Base-by-base conservation (phyloP, 2,888 invertebrate genomes). In the Petrophora chlorosata region DNA sequence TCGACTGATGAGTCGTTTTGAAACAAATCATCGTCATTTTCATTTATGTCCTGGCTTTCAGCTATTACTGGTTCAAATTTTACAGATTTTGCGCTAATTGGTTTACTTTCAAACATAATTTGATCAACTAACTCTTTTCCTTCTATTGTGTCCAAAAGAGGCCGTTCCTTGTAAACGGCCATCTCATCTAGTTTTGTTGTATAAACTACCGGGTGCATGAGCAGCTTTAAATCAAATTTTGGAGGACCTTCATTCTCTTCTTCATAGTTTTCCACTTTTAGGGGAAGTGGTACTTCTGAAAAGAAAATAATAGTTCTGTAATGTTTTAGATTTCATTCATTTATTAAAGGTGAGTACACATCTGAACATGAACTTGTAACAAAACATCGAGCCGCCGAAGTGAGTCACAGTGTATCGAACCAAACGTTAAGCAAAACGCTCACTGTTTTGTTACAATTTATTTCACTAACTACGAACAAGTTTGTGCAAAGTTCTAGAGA, bases 151-250 rank as follows among this genome's bases (percentile, higher is more conserved):
- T 62, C 17, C 29, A 67, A 70, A 3, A 39, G 17, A 4, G 59
- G 35, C 9, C 53, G 59, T 42, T 67, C 57, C 47, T 68, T 65
- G 16, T 79, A 76, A 8, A 77, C 56, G 3, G 59, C 50, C 83
- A 90, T 87, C 10, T 76, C 47, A 8, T 89, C 83, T 46, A 90
- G 52, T 62, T 76, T 85, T 17, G 70, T 76, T 1, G 83, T 85
- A 40, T 76, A 84, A 0, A 86, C 77, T 1, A 76, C 66, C 1
- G 88, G 82, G 15, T 65, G 56, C 73, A 87, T 77, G 5, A 87
- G 60, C 8, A 90, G 73, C 66, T 90, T 90, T 0, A 68, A 53
- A 56, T 90, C 89, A 30, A 88, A 80, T 57, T 71, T 74, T 4
- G 42, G 54, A 22, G 36, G 2, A 36, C 59, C 53, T 19, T 59